A percentile compares a stretch with the other conserved stretches of the same genome.
Evolutionary conservation across 2,888 invertebrate species (phyloP).

Genomic region (Leucania comma): DNA sequence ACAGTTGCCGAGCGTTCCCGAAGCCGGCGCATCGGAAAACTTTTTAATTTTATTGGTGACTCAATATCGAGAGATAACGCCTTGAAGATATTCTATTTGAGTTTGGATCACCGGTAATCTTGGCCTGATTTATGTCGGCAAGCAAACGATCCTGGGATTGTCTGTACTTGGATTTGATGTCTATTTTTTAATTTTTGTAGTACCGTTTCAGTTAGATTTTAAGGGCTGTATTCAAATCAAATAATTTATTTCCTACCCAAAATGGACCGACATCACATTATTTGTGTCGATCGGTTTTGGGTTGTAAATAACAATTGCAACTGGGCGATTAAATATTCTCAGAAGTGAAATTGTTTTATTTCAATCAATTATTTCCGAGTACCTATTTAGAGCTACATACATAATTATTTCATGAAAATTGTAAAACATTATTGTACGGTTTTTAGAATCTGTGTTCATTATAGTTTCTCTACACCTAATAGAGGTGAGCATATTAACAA

Average conservation of each 20-base stretch:
- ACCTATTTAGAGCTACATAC: not conserved
- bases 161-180: conserved; percentile 27
- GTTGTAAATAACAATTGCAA: too few species aligned
- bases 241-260: too few species aligned
- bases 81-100: conserved; percentile 64
- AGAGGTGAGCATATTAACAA: conserved; percentile 1
- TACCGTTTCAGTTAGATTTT: not conserved
- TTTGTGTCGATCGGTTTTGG: too few species aligned
- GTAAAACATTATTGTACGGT: not conserved
- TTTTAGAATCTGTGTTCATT: not conserved
- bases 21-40: conserved; percentile 62
- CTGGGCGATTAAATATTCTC: too few species aligned
- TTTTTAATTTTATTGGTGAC: conserved; percentile 77
- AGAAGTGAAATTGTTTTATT: not conserved
- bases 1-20: conserved; percentile 28
- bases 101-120: conserved; percentile 70
- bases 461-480: conserved; percentile 13
- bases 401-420: not conserved
- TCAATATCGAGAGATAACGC: conserved; percentile 66
- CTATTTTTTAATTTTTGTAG: not conserved
- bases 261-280: too few species aligned
- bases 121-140: conserved; percentile 60
- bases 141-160: conserved; percentile 44
- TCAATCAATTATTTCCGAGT: not conserved
- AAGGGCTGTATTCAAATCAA: too few species aligned